phyloP scores from a whole-genome alignment of 2,797 vertebrate species.

The Cirrhinus mrigala region DNA sequence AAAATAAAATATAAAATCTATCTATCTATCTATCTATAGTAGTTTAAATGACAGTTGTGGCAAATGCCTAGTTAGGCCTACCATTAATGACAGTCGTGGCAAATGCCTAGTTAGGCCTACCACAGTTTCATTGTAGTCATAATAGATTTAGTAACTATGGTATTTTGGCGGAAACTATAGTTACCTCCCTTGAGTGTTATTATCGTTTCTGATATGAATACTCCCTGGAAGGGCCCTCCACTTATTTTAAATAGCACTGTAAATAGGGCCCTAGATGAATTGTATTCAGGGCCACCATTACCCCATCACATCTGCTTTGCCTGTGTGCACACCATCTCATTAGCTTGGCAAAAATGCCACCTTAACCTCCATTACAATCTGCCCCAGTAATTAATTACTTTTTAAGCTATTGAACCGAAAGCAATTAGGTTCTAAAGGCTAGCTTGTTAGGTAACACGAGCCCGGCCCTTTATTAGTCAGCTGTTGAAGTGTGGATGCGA shows the following conservation, averaged over 20 bases:
- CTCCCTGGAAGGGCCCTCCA: conserved; percentile 64
- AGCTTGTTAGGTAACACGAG: conserved; percentile 78
- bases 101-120: not conserved
- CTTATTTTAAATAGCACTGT: conserved; percentile 62
- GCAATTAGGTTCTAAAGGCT: conserved; percentile 81
- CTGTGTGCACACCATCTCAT: conserved; percentile 73
- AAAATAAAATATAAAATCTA: too few species aligned
- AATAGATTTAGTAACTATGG: not conserved
- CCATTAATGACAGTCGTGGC: too few species aligned
- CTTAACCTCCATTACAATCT: conserved; percentile 80
- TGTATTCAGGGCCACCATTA: conserved; percentile 74
- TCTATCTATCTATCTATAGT: too few species aligned
- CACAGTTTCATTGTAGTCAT: not conserved
- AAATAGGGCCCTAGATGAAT: conserved; percentile 71
- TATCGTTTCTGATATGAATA: conserved; percentile 68
- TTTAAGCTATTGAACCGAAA: conserved; percentile 83
- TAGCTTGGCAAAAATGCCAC: conserved; percentile 80
- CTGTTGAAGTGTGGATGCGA: conserved; percentile 77
- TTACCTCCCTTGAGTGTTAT: conserved; percentile 75
- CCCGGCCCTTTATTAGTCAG: conserved; percentile 76
- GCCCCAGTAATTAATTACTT: conserved; percentile 84
- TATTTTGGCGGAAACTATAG: not conserved
- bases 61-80: not conserved
- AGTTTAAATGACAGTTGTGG: too few species aligned
- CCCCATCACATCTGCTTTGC: conserved; percentile 76